Percentiles rank a stretch among this genome's conserved stretches.
Evolutionary conservation across 2,797 vertebrate species (phyloP).

Genomic region (Poliocrania exsul): DNA sequence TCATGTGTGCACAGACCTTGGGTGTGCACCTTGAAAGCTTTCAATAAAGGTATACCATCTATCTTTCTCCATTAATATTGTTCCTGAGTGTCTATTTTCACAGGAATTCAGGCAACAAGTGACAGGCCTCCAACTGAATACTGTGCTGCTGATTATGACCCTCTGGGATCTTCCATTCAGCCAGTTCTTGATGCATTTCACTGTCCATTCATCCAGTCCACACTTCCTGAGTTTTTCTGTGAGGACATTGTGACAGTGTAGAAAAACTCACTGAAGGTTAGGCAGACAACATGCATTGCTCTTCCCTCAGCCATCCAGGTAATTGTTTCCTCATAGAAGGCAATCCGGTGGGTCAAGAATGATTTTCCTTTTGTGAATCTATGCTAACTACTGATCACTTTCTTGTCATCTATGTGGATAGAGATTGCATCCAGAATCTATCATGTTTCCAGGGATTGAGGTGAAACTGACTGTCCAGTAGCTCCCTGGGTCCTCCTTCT

Average conservation of each 20-base stretch:
- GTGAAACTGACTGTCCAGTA: not conserved
- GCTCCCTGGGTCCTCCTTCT: not conserved
- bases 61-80: too few relatives aligned
- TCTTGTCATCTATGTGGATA: not conserved
- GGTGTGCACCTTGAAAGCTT: too few relatives aligned
- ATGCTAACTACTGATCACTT: not conserved
- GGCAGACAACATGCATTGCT: not conserved
- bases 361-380: not conserved
- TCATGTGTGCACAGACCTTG: too few relatives aligned
- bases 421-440: not conserved
- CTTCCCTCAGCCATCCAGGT: not conserved
- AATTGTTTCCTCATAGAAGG: not conserved
- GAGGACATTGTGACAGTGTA: not conserved
- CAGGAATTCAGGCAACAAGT: too few relatives aligned
- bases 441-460: not conserved
- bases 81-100: too few relatives aligned
- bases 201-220: not conserved
- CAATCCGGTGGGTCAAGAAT: not conserved
- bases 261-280: not conserved
- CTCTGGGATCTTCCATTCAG: not conserved
- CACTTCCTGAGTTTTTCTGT: not conserved
- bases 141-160: not conserved
- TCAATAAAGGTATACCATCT: too few relatives aligned
- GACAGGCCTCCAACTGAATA: not conserved
- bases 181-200: not conserved